A percentile compares a stretch with the other conserved stretches of the same genome.
phyloP scores from a whole-genome alignment of 2,797 vertebrate genomes.

The Mionectes olivaceus region DNA sequence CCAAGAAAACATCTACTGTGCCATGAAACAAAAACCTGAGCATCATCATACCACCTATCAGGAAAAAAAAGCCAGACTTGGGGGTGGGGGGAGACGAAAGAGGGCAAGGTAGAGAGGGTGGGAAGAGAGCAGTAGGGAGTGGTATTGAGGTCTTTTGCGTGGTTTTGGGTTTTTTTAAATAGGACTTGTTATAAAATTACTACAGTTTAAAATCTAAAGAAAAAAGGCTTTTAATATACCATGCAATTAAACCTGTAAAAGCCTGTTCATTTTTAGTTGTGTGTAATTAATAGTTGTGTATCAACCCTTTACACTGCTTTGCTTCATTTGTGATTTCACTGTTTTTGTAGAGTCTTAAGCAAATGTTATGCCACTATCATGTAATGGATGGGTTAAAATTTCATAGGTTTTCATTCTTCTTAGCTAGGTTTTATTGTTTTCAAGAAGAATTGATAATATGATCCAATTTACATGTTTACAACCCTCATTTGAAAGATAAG shows the following conservation, averaged over 20 bases:
- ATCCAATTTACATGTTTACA: neutral
- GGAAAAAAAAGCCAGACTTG: neutral
- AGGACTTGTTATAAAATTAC: neutral
- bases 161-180: neutral
- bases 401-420: neutral
- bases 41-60: neutral
- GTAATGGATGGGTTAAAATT: neutral
- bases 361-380: neutral
- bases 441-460: neutral
- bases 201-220: neutral
- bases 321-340: neutral
- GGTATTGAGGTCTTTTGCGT: neutral
- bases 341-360: neutral
- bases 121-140: too few species aligned
- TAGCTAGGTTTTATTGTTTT: neutral
- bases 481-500: neutral
- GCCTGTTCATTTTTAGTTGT: neutral
- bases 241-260: neutral
- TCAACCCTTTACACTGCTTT: neutral
- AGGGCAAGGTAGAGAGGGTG: fast-evolving
- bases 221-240: neutral
- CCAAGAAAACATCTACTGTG: neutral
- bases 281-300: neutral
- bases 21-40: neutral
- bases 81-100: fast-evolving